Conservation (phyloP, 2,888 invertebrate genomes). For the Smittia sp. region DNA sequence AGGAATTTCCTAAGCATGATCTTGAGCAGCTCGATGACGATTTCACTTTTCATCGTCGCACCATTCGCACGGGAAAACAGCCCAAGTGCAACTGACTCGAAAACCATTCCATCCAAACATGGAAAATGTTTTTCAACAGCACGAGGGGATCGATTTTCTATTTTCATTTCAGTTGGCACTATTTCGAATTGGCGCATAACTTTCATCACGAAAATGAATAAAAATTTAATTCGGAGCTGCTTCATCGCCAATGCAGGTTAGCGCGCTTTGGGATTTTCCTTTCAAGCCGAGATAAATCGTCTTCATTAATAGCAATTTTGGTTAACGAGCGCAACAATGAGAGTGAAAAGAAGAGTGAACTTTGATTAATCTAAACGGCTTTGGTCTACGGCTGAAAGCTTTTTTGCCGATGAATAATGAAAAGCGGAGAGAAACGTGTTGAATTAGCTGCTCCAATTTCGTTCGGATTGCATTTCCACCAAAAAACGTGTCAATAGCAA, state of each 20-base stretch:
- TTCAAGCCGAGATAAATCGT: not conserved
- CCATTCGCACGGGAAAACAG: not conserved
- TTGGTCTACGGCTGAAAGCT: not conserved
- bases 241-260: not conserved
- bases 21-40: conserved; percentile 19
- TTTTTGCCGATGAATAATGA: not conserved
- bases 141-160: not conserved
- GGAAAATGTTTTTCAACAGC: not conserved
- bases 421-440: not conserved
- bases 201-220: not conserved
- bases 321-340: not conserved
- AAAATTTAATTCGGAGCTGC: not conserved
- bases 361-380: not conserved
- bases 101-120: not conserved
- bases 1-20: conserved; percentile 32
- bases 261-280: not conserved
- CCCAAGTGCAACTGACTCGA: not conserved
- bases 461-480: not conserved
- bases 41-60: conserved; percentile 24
- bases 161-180: not conserved
- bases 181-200: conserved; percentile 9
- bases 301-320: not conserved
- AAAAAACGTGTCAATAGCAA: not conserved
- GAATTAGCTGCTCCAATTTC: not conserved
- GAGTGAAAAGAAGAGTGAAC: not conserved